Percentiles rank a stretch among this genome's conserved stretches.
These are phyloP conservation scores for Bufo bufo DNA, from an alignment of 2,113 vertebrate species.

Conservation along the genomic window DNA sequence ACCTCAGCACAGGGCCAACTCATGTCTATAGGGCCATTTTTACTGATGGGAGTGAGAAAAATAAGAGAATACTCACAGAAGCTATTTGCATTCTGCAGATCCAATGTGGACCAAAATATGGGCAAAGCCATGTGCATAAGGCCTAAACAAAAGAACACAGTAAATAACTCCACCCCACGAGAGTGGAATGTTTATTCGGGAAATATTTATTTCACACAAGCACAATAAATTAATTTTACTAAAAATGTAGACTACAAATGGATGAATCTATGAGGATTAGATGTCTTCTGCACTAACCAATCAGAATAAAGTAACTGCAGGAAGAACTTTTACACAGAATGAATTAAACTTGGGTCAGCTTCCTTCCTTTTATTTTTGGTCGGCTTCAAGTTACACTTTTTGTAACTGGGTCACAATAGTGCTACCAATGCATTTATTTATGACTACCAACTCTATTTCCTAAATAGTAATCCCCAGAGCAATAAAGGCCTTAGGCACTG, in stretches of 20 bases:
- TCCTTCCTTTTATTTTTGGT: slow-evolving; percentile 6
- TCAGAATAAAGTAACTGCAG: background rate
- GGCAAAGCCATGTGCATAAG: too few species aligned
- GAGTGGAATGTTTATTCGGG: too few species aligned
- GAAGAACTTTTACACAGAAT: background rate
- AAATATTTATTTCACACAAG: background rate
- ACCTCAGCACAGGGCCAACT: too few species aligned
- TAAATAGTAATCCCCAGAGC: slow-evolving; percentile 53
- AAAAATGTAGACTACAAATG: background rate
- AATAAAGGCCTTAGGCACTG: slow-evolving; percentile 48
- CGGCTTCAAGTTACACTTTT: background rate
- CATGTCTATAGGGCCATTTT: too few species aligned
- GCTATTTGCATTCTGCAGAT: too few species aligned
- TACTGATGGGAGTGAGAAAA: too few species aligned
- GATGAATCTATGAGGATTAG: background rate
- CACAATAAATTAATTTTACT: background rate
- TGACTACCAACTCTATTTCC: slow-evolving; percentile 30
- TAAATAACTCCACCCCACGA: too few species aligned
- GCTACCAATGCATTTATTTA: slow-evolving; percentile 53
- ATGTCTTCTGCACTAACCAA: background rate
- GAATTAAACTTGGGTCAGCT: background rate
- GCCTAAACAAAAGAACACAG: too few species aligned
- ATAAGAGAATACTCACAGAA: too few species aligned
- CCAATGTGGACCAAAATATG: too few species aligned
- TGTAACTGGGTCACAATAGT: slow-evolving; percentile 48